These are phyloP conservation scores for Zaprionus ghesquierei DNA, from an alignment of 1,140 invertebrate species.

Conservation along the genomic window DNA sequence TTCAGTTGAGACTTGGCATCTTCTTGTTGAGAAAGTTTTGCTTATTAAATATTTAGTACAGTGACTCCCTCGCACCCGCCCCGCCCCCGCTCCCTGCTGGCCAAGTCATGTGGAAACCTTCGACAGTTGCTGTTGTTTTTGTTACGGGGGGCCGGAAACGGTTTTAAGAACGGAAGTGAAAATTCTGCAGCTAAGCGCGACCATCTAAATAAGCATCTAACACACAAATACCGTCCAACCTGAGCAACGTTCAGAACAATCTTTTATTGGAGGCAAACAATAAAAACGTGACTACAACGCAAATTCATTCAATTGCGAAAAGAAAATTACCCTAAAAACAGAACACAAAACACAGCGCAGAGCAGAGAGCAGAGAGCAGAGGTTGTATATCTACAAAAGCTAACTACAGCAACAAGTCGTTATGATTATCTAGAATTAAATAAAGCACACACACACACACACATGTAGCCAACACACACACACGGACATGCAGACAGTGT, in stretches of 20 bases:
- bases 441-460: conserved; percentile 61
- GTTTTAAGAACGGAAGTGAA: conserved; percentile 81
- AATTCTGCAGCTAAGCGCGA: conserved; percentile 77
- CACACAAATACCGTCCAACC: conserved; percentile 51
- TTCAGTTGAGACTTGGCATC: not conserved
- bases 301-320: conserved; percentile 82
- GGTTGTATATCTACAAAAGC: conserved; percentile 31
- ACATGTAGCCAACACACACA: conserved; percentile 13
- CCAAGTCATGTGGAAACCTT: conserved; percentile 67
- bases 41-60: conserved; percentile 48
- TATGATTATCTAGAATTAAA: conserved; percentile 81
- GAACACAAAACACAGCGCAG: conserved; percentile 32
- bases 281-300: conserved; percentile 60
- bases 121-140: conserved; percentile 35
- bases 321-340: conserved; percentile 80
- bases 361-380: conserved; percentile 12
- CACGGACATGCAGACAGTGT: conserved; percentile 3
- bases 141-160: conserved; percentile 56
- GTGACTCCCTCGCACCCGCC: conserved; percentile 4
- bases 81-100: no score
- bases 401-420: conserved; percentile 68
- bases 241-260: conserved; percentile 53
- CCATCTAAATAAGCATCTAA: conserved; percentile 78
- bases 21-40: conserved; percentile 56
- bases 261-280: conserved; percentile 75